Evolutionary conservation across 1,140 invertebrate species (phyloP).

Genomic region (Oryzaephilus surinamensis): DNA sequence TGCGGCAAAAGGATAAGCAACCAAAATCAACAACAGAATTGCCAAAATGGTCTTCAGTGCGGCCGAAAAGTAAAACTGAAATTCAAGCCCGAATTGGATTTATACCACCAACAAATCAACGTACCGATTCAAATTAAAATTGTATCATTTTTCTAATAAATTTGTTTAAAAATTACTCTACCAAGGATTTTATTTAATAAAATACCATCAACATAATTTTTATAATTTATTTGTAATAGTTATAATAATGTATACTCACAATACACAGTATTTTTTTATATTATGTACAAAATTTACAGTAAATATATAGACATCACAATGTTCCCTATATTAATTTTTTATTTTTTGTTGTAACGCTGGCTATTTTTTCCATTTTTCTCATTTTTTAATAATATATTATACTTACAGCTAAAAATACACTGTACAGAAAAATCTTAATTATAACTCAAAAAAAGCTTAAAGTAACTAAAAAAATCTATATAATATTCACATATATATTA

Average conservation of each 20-base stretch:
- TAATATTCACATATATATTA: constrained; percentile 35
- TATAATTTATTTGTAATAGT: constrained; percentile 37
- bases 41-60: constrained; percentile 35
- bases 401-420: constrained; percentile 36
- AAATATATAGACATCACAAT: constrained; percentile 39
- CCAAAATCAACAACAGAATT: constrained; percentile 37
- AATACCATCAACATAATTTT: no score
- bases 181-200: no score
- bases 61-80: constrained; percentile 45
- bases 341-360: constrained; percentile 27
- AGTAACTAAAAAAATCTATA: constrained; percentile 22
- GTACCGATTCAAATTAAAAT: no score
- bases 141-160: no score
- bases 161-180: no score
- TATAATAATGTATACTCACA: constrained; percentile 40
- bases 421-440: constrained; percentile 36
- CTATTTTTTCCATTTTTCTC: constrained; percentile 7
- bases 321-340: constrained; percentile 35
- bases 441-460: constrained; percentile 31
- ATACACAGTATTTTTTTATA: constrained; percentile 37
- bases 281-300: constrained; percentile 40
- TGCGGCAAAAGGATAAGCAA: constrained; percentile 44
- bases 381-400: constrained; percentile 18
- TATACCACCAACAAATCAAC: constrained; percentile 3
- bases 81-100: constrained; percentile 61